Base-by-base conservation (phyloP, 2,888 invertebrate genomes). In the Drosophila picticornis region DNA sequence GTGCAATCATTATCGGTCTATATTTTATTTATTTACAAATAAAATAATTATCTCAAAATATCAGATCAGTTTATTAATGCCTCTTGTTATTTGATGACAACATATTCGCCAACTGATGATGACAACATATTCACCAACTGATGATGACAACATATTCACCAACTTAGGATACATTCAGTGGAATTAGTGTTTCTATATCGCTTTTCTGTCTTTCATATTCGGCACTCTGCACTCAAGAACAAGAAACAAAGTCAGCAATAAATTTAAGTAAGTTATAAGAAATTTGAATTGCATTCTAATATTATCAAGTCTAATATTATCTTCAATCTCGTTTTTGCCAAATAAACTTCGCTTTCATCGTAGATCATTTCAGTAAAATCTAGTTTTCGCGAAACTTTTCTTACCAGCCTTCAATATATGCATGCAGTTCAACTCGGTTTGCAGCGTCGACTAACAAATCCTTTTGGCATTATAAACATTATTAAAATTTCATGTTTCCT, bases 401-500 rank as follows among this genome's bases (percentile, higher is more conserved):
- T 19, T 19, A 5, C 67, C 65, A 7, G 25, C 74, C 77, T 81
- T 69, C 77, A 11, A 55, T 36, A 36, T 19, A 67, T 78, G 72
- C 57, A 72, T 76, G 75, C 69, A 82, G 77, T 69, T 72, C 72
- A 76, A 80, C 80, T 72, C 74, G 73, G 83, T 87, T 83, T 83
- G 81, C 72, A 81, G 72, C 77, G 83, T 83, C 83, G 81, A 77
- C 84, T 89, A 88, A 88, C 84, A 90, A 89, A 90, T 89, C 90
- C 87, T 90, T 89, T 87, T 89, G 88, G 90, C 90, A 90, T 89
- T 90, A 90, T 89, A 90, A 89, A 89, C 90, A 89, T 89, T 89
- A 89, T 89, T 89, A 89, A 89, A 89, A 90, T 89, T 89, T 88
- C 87, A 89, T 88, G 87, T 88, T 88, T 83, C 82, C 85, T 83